Evolutionary conservation across 2,888 invertebrate genomes (phyloP).

Genomic region (Xanthia icteritia): DNA sequence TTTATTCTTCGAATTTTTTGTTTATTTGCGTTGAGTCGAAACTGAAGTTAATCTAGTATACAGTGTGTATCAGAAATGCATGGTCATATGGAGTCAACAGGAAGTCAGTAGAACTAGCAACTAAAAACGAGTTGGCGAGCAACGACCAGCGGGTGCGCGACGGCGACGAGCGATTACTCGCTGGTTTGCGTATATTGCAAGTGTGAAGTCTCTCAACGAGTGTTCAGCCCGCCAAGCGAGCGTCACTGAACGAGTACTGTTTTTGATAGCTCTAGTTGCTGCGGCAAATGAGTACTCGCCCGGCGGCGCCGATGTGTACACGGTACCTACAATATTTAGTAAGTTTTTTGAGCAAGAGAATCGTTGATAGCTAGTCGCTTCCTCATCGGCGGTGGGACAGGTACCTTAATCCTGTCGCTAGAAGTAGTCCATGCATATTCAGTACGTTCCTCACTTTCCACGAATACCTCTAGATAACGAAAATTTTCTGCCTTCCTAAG

Average conservation of each 20-base stretch:
- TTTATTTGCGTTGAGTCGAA: neutral
- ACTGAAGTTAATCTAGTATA: neutral
- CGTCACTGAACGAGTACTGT: no score
- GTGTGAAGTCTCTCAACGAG: no score
- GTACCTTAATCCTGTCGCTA: neutral
- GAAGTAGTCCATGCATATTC: neutral
- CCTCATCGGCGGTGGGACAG: neutral
- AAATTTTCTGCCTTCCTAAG: neutral
- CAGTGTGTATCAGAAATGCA: no score
- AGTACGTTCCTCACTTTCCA: neutral
- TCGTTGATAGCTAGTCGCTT: neutral
- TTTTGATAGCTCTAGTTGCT: no score
- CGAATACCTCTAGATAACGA: no score
- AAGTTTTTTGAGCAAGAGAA: neutral
- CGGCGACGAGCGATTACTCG: no score
- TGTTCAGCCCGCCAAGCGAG: no score
- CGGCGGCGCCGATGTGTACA: no score
- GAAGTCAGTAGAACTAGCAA: neutral
- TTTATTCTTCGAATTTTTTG: neutral
- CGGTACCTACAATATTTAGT: neutral
- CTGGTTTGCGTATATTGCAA: no score
- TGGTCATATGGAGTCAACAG: no score
- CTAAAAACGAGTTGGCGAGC: neutral
- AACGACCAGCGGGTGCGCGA: neutral
- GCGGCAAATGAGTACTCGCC: no score